A percentile compares a stretch with the other conserved stretches of the same genome.
Conservation (phyloP, 1,140 invertebrate species). For the Oryzaephilus surinamensis region DNA sequence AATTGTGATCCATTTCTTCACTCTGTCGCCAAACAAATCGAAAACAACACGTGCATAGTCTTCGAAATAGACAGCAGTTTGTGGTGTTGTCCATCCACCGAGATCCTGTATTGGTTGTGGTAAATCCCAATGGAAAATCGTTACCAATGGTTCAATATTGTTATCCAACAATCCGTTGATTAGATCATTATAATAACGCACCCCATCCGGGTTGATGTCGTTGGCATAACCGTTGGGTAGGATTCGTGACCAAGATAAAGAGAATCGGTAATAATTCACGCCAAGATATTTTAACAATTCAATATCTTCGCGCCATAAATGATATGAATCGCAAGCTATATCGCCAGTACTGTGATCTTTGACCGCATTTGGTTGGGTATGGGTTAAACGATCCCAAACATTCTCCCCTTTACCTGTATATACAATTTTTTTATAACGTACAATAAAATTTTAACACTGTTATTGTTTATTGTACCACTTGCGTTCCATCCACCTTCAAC, state of each 20-base stretch:
- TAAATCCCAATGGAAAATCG: constrained; percentile 31
- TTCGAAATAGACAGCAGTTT: constrained; percentile 26
- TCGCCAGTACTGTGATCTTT: constrained; percentile 42
- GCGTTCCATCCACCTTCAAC: constrained; percentile 35
- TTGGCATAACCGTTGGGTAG: not conserved
- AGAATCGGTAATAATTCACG: constrained; percentile 43
- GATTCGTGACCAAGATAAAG: constrained; percentile 45
- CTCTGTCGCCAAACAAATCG: constrained; percentile 19
- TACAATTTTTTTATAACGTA: no score
- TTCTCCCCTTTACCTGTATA: constrained; percentile 38
- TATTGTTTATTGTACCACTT: no score
- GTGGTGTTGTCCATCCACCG: constrained; percentile 31
- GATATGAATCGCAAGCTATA: constrained; percentile 46
- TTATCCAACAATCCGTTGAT: constrained; percentile 46
- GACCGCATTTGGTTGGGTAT: constrained; percentile 41
- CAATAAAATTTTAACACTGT: no score
- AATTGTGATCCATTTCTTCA: constrained; percentile 42
- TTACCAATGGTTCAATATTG: constrained; percentile 53
- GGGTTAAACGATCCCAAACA: constrained; percentile 48
- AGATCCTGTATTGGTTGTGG: constrained; percentile 30
- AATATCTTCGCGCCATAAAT: constrained; percentile 44
- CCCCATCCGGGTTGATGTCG: constrained; percentile 37
- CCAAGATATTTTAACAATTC: constrained; percentile 36
- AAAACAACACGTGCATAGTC: constrained; percentile 29
- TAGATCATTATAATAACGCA: constrained; percentile 52